Percentiles rank a stretch among this genome's conserved stretches.
Conservation (phyloP, 2,113 vertebrate species). For the Ginglymostoma cirratum region DNA sequence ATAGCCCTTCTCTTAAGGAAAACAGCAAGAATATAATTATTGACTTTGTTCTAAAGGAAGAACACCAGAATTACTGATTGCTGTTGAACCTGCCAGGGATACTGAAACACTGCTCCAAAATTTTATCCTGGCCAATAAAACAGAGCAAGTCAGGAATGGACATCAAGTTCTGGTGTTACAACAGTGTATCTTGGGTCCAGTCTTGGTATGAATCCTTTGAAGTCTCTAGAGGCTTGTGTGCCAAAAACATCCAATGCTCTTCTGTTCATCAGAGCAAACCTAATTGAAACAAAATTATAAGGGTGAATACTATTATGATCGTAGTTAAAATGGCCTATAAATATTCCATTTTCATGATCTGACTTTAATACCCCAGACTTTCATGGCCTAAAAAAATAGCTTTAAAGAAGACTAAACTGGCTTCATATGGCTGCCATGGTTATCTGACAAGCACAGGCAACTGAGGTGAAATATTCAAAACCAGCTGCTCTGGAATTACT, state of each 20-base stretch:
- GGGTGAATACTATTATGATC: too few relatives aligned
- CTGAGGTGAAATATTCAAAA: too few relatives aligned
- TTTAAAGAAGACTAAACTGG: too few relatives aligned
- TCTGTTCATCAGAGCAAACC: conserved; percentile 90
- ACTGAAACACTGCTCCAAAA: neutral
- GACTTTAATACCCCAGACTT: too few relatives aligned
- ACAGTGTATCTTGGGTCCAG: conserved; percentile 74
- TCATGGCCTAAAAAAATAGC: neutral
- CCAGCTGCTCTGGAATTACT: too few relatives aligned
- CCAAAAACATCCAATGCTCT: conserved; percentile 82
- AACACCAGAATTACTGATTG: conserved; percentile 6
- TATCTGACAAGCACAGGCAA: too few relatives aligned
- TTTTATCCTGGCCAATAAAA: neutral
- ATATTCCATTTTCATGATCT: too few relatives aligned
- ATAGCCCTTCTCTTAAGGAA: conserved; percentile 19
- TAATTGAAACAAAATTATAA: conserved; percentile 44
- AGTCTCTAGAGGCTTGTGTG: conserved; percentile 81
- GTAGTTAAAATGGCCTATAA: too few relatives aligned
- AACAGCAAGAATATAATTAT: conserved; percentile 12
- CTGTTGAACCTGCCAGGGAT: neutral
- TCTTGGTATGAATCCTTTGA: conserved; percentile 74
- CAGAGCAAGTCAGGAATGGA: neutral
- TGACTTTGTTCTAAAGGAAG: neutral
- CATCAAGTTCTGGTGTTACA: conserved; percentile 53
- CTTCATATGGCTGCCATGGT: too few relatives aligned